Percentiles rank a stretch among this genome's conserved stretches.
Evolutionary conservation across 2,113 vertebrate species (phyloP).

Genomic region (Hippocampus guttulatus): DNA sequence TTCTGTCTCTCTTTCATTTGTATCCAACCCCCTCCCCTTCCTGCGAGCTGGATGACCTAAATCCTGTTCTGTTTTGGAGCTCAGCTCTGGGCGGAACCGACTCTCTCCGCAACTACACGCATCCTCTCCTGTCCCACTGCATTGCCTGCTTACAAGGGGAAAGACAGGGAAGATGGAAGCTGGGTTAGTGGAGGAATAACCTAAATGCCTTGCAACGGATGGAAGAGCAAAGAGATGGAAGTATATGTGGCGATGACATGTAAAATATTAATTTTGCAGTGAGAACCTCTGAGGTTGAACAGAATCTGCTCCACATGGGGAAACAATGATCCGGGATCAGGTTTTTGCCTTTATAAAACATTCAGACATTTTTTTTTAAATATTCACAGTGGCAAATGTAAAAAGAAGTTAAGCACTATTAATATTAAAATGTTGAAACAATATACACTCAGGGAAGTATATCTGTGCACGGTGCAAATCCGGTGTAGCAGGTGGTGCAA

Average conservation of each 20-base stretch:
- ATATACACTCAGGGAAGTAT: too few relatives aligned
- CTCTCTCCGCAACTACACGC: slow-evolving; percentile 46
- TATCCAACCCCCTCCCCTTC: slow-evolving; percentile 45
- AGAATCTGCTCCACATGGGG: background rate
- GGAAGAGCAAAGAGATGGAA: background rate
- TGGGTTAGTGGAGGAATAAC: slow-evolving; percentile 15
- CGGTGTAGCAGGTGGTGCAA: too few relatives aligned
- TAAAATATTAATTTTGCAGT: background rate
- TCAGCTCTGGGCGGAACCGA: slow-evolving; percentile 53
- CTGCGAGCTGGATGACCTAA: slow-evolving; percentile 68
- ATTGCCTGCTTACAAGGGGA: slow-evolving; percentile 41
- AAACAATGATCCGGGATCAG: background rate
- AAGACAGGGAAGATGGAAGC: slow-evolving; percentile 17
- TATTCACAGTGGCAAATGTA: background rate
- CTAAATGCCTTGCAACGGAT: slow-evolving; percentile 8
- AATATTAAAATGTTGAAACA: background rate
- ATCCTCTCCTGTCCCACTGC: slow-evolving; percentile 52
- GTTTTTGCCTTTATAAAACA: background rate
- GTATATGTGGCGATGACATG: background rate
- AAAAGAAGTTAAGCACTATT: background rate
- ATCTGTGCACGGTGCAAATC: too few relatives aligned
- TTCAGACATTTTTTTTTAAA: background rate
- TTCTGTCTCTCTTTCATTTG: slow-evolving; percentile 49
- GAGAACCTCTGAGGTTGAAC: background rate
- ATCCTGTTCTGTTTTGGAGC: slow-evolving; percentile 61